A percentile compares a stretch with the other conserved stretches of the same genome.
phyloP scores from a whole-genome alignment of 2,113 vertebrate species.

The Dasyprocta punctata region DNA sequence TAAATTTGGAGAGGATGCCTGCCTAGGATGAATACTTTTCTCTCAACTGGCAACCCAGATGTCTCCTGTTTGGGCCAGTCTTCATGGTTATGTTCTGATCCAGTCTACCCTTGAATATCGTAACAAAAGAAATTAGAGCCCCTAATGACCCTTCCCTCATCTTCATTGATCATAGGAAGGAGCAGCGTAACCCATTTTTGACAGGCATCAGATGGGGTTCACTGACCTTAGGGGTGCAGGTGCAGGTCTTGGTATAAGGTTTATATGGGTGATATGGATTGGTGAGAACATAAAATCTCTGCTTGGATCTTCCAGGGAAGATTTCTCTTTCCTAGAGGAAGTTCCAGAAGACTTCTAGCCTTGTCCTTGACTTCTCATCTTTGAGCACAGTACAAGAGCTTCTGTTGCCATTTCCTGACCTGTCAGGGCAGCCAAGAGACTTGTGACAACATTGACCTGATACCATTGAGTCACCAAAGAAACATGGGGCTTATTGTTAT shows the following conservation, averaged over 20 bases:
- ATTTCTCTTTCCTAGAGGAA: not conserved
- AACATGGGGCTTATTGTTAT: not conserved
- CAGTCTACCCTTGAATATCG: not conserved
- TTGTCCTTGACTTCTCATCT: not conserved
- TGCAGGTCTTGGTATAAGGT: not conserved
- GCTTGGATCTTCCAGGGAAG: not conserved
- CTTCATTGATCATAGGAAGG: not conserved
- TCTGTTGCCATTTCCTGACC: not conserved
- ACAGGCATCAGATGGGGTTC: not conserved
- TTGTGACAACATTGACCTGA: not conserved
- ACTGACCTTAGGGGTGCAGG: not conserved
- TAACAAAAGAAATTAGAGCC: not conserved
- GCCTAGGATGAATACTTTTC: not conserved
- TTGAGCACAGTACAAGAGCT: not conserved
- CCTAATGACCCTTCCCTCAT: not conserved
- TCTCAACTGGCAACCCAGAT: not conserved
- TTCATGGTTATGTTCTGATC: not conserved
- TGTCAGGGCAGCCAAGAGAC: not conserved
- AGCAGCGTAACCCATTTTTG: not conserved
- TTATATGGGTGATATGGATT: accelerated
- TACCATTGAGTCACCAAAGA: not conserved
- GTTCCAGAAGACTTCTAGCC: not conserved
- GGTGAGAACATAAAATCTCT: not conserved
- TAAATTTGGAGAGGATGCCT: conserved; percentile 23
- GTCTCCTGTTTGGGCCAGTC: not conserved